phyloP scores from a whole-genome alignment of 2,797 vertebrate genomes.

The Rhinophrynus dorsalis region DNA sequence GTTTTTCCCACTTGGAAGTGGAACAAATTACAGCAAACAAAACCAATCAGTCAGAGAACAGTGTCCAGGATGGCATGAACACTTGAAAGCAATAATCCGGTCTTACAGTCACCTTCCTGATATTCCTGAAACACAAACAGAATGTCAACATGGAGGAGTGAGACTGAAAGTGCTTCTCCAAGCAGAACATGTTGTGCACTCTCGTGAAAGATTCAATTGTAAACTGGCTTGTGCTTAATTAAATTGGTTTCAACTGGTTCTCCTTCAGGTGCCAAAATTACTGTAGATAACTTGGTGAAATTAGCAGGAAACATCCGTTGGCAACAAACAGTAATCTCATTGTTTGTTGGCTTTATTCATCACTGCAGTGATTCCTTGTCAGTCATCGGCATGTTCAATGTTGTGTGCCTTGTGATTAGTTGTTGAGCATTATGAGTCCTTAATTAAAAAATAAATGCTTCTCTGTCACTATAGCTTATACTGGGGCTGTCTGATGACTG shows the following conservation, averaged over 20 bases:
- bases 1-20: too few species aligned
- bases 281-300: background rate
- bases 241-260: slow-evolving; percentile 22
- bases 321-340: background rate
- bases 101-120: background rate
- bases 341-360: background rate
- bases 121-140: background rate
- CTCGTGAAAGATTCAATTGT: background rate
- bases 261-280: slow-evolving; percentile 16
- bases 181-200: slow-evolving; percentile 1
- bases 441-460: slow-evolving; percentile 42
- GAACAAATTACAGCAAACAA: too few species aligned
- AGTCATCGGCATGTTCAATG: background rate
- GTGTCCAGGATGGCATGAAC: background rate
- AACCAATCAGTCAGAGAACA: too few species aligned
- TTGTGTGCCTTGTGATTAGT: background rate
- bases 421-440: background rate
- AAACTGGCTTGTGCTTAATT: slow-evolving; percentile 25
- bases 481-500: slow-evolving; percentile 28
- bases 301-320: background rate
- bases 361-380: background rate
- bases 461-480: slow-evolving; percentile 19
- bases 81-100: background rate
- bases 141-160: background rate
- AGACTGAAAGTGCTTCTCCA: background rate